Conservation (phyloP, 2,797 vertebrate genomes). For the Limnodromus scolopaceus region DNA sequence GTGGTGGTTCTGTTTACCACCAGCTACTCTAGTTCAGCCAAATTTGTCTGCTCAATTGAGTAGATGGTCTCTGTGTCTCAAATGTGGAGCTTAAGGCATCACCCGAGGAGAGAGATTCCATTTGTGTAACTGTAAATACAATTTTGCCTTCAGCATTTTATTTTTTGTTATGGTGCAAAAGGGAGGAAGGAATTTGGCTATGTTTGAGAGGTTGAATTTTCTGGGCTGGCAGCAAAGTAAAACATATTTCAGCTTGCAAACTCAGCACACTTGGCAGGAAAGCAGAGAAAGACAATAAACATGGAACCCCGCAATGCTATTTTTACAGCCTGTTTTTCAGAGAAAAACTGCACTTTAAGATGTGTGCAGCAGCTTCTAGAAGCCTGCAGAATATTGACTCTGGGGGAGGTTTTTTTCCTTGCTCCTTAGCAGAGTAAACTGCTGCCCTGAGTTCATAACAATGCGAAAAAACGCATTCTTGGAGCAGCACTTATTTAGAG, state of each 20-base stretch:
- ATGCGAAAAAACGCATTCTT: neutral
- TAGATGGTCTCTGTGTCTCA: neutral
- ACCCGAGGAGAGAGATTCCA: neutral
- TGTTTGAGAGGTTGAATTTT: neutral
- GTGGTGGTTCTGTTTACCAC: neutral
- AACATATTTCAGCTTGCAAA: constrained; percentile 60
- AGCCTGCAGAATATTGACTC: neutral
- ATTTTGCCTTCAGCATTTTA: neutral
- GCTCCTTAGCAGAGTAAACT: neutral
- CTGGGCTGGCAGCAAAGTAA: constrained; percentile 19
- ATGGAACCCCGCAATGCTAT: neutral
- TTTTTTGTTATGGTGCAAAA: neutral
- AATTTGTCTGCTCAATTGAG: neutral
- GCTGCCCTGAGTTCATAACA: neutral
- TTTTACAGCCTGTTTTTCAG: constrained; percentile 32
- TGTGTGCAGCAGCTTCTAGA: neutral
- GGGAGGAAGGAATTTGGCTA: neutral
- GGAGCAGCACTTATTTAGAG: neutral
- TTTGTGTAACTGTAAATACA: neutral
- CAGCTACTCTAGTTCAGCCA: neutral
- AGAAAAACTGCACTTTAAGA: constrained; percentile 10
- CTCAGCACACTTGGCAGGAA: constrained; percentile 10
- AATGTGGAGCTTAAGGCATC: neutral
- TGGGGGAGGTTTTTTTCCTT: neutral
- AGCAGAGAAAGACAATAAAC: constrained; percentile 41